Conservation (phyloP, 1,140 invertebrate genomes). For the Ostrea edulis region DNA sequence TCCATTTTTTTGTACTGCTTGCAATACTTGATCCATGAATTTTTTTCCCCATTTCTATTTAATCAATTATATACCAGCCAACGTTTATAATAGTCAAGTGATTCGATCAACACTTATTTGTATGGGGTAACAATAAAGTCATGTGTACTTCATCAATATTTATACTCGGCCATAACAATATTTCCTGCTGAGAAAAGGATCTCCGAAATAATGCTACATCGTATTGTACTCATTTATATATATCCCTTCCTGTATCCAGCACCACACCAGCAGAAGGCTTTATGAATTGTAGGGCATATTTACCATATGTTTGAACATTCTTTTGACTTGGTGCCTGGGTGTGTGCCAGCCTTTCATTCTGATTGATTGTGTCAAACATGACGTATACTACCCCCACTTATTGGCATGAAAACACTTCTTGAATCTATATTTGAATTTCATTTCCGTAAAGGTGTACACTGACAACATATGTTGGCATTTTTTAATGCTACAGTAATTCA, state of each 20-base stretch:
- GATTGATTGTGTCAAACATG: slow-evolving; percentile 20
- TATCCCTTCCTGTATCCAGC: slow-evolving; percentile 1
- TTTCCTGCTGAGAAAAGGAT: not conserved
- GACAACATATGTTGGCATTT: not conserved
- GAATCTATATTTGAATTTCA: not conserved
- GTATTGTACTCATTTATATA: not conserved
- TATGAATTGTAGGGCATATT: not conserved
- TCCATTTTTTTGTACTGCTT: not conserved
- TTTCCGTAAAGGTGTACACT: not conserved
- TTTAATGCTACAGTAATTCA: not conserved
- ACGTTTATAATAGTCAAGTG: not conserved
- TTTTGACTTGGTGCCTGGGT: not conserved
- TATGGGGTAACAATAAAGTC: not conserved
- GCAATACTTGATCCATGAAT: not conserved
- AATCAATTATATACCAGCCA: not conserved
- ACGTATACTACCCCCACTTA: not conserved
- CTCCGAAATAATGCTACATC: slow-evolving; percentile 9
- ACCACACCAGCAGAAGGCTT: not conserved
- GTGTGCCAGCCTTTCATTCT: not conserved
- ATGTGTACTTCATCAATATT: not conserved
- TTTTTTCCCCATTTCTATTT: not conserved
- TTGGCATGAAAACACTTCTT: slow-evolving; percentile 5
- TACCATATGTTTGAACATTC: slow-evolving; percentile 22
- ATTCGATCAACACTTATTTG: not conserved
- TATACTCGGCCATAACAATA: not conserved